phyloP scores from a whole-genome alignment of 2,888 invertebrate species.

The Macaria liturata region DNA sequence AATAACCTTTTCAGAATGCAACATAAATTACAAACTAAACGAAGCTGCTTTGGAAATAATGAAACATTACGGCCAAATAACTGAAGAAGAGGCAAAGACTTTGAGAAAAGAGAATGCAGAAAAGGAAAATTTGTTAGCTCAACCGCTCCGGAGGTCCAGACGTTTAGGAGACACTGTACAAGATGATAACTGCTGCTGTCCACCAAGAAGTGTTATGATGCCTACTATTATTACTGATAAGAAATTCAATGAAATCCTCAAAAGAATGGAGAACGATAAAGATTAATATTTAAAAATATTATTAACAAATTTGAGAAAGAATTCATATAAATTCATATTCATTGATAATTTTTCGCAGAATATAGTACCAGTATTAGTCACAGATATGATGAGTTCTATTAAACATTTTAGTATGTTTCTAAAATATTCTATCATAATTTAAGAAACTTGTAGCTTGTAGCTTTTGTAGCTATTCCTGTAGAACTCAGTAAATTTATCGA shows the following conservation, averaged over 20 bases:
- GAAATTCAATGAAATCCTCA: conserved; percentile 48
- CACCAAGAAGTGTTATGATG: conserved; percentile 47
- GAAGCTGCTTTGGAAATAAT: conserved; percentile 51
- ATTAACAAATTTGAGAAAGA: too few species aligned
- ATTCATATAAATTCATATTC: too few species aligned
- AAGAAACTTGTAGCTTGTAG: too few species aligned
- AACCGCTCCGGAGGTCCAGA: conserved; percentile 15
- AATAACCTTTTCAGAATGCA: conserved; percentile 46
- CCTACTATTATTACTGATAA: conserved; percentile 61
- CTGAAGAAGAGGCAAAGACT: conserved; percentile 36
- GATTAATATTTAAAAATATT: neutral
- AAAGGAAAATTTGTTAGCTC: neutral
- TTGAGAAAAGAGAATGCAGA: conserved; percentile 20
- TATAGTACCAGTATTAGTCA: too few species aligned
- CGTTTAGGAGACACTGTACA: conserved; percentile 24
- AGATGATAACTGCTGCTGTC: conserved; percentile 52
- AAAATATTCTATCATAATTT: too few species aligned
- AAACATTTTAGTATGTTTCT: too few species aligned
- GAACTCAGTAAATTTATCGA: too few species aligned
- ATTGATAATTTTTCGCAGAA: too few species aligned
- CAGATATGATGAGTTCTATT: too few species aligned
- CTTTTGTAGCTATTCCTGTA: too few species aligned
- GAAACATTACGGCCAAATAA: conserved; percentile 48
- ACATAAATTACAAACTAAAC: conserved; percentile 51
- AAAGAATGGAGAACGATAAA: conserved; percentile 27